Evolutionary conservation across 1,140 invertebrate genomes (phyloP), one percentile per base, ranked within the genome.

Genomic region (Hyphantria cunea): DNA sequence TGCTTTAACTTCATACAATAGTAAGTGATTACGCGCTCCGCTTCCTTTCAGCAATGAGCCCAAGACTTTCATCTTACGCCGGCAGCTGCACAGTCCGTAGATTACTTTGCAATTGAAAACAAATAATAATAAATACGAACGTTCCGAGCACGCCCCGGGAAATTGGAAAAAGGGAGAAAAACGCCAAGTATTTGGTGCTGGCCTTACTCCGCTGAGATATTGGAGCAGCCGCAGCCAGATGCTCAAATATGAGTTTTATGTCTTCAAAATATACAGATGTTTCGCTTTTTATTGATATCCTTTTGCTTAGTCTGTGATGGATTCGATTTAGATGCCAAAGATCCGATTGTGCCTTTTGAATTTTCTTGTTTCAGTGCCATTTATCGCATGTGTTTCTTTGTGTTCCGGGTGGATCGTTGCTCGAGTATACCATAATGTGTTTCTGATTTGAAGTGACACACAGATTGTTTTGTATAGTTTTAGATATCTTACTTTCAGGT

Each of bases 51-150:
- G 47, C 39, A 58, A 55, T 37, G 44, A 34, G 54, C 44, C 50
- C 64, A 25, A 48, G 53, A 72, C 67, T 58, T 71, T 72, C 72
- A 73, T 77, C 76, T 76, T 72, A 63, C 64, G 31, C 52, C 60
- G 61, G 72, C 83, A 86, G 79, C 81, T 88, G 85, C 78, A 69
- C 73, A 76, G 74, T 65, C 72, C 78, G 70, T 72, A 85, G 84
- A 89, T 86, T 89, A 83, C 82, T 89, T 84, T 84, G 84, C 86
- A 85, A 89, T 89, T 86, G 86, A 89, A 89, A 89, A 89, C 86
- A 88, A 88, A 88, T 86, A 86, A 83, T 86, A 86, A 88, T 86
- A 83, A 88, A 87, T 84, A 86, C 76, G 70, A 66, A 62, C 59
- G 69, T 63, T 67, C 52, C 66, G 74, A 74, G 75, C 74, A 75